phyloP scores from a whole-genome alignment of 2,113 vertebrate genomes.

The Tyto alba region DNA sequence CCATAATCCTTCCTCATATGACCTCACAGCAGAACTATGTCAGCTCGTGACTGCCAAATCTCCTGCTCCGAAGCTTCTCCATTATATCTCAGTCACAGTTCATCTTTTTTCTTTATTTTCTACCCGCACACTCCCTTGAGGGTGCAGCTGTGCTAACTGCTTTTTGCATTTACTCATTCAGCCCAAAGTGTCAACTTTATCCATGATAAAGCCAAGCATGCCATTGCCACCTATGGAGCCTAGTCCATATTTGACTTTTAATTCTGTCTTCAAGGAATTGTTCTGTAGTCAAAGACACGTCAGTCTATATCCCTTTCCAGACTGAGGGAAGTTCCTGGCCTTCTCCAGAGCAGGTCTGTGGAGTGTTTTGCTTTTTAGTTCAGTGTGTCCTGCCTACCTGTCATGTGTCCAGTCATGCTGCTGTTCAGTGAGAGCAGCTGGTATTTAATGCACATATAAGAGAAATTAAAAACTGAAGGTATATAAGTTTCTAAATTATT shows the following conservation, averaged over 20 bases:
- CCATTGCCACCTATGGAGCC: not conserved
- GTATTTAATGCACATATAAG: not conserved
- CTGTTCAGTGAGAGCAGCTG: not conserved
- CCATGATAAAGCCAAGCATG: not conserved
- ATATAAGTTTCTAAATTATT: not conserved
- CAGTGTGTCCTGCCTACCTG: not conserved
- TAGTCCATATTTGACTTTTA: not conserved
- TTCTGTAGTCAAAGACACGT: not conserved
- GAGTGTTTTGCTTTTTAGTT: not conserved
- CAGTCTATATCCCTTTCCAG: not conserved
- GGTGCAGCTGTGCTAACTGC: not conserved
- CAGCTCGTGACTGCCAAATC: not conserved
- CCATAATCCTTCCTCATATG: not conserved
- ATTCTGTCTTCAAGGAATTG: not conserved
- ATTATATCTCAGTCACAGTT: not conserved
- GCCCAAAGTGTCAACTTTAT: not conserved
- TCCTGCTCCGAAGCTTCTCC: not conserved
- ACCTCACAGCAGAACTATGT: not conserved
- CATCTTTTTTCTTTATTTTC: not conserved
- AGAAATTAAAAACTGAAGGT: not conserved
- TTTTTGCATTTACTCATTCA: not conserved
- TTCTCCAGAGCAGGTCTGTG: not conserved
- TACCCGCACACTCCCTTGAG: not conserved
- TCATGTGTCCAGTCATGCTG: accelerated
- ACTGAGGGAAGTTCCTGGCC: not conserved